Base-by-base conservation (phyloP, 1,140 invertebrate species). In the Pseudomyrmex pallidus region DNA sequence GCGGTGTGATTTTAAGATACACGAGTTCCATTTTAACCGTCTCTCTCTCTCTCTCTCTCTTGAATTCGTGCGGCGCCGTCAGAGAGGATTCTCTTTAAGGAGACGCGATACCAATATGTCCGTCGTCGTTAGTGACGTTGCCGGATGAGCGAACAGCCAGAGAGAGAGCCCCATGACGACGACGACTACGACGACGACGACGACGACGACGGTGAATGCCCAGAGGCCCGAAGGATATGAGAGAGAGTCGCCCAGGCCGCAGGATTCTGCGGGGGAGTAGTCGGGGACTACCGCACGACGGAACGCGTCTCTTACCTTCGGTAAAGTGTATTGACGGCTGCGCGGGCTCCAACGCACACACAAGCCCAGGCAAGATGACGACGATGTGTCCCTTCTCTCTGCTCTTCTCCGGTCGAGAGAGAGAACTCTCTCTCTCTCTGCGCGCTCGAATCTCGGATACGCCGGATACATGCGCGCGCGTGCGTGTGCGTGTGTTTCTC, bases 191-290 rank as follows among this genome's bases (percentile, higher is more conserved):
- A 88, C 76, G 82, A 87, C 7, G 48, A 56, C 12, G 77, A 77
- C 1, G 61, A 56, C 17, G 22, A 77, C 54, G 77, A 54, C 64
- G 80, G 52, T 85, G 85, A 88, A 90, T 90, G 89, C 88, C 88
- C 87, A 89, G 85, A 91, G 90, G 88, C 86, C 82, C 90, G 85
- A 88, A 91, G 90, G 91, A 91, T 90, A 91, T 89, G 90, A 91
- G 87, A 86, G 80, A 91, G 87, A 86, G 80, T 88, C 87, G 13
- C 56, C 76, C 74, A 77, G 80, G 78, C 87, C 88, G 83, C 88
- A 87, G 85, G 87, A 90, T 89, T 82, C 89, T 88, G 66, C 74
- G 72, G 76, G 82, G 86, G 78, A 86, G 82, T 76, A 86, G 82
- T 82, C 83, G 78, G 85, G 73, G 59, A 77, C 78, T 74, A 77